Base-by-base conservation (phyloP, 2,888 invertebrate species). In the Asteroscopus sphinx region DNA sequence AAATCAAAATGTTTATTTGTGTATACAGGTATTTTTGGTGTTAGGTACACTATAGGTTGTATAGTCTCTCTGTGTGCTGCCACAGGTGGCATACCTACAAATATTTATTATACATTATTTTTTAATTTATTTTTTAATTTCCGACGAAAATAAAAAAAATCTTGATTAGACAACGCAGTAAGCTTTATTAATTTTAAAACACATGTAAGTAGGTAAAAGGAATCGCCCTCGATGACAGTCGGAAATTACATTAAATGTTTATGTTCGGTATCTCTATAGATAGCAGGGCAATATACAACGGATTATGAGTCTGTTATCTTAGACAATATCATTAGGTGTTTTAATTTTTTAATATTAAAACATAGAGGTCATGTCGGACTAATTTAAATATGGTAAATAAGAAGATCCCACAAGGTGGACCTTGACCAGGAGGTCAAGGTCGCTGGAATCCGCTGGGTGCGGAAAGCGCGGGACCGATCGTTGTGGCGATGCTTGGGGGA, bases 281-380 rank as follows among this genome's bases (percentile, higher is more conserved):
- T 87, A 87, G 42, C 67, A 47, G 67, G 66, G 82, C 87, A 89
- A 89, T 91, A 90, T 89, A 88, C 77, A 80, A 79, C 72, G 88
- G 87, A 90, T 92, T 91, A 91, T 71, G 59, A 70, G 59, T 4
- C 42, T 54, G 78, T 84, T 86, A 87, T 88, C 86, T 77, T 57
- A 70, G 68, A 77, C 69, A 73, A 73, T 81, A 80, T 79, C 73
- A 72, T 64, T 73, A 60, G 63, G 55, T 58, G 71, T 77, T 66
- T 61, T 65, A 62, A 71, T 73, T 70, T 72, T 9, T 64, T 64
- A 33, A 59, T 63, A 72, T 64, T 56, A 63, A 66, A 52, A 63
- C 47, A 48, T 54, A 52, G 32, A 35, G 40, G 42, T 57, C 33
- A 58, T 9, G 8, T 49, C 6, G 16, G 33, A 8, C 32, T 45